A percentile compares a stretch with the other conserved stretches of the same genome.
Conservation (phyloP, 2,113 vertebrate species). For the Tauraco erythrolophus region DNA sequence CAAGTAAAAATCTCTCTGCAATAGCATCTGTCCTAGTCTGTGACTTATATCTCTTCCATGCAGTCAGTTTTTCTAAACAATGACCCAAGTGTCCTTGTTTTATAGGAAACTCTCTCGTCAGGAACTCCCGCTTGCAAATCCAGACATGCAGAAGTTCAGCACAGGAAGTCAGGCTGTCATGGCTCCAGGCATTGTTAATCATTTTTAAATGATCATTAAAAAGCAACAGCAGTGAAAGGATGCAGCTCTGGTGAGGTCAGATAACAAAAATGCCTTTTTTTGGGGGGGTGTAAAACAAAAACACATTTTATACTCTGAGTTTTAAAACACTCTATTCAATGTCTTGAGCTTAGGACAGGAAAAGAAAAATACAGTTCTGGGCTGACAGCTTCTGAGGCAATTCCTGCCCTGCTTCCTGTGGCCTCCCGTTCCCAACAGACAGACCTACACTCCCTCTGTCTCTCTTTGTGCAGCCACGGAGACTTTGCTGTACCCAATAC, state of each 20-base stretch:
- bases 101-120: slow-evolving; percentile 46
- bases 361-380: background rate
- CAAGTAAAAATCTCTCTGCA: background rate
- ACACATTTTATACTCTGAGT: slow-evolving; percentile 2
- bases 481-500: background rate
- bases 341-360: background rate
- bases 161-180: slow-evolving; percentile 71
- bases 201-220: slow-evolving; percentile 77
- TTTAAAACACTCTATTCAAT: background rate
- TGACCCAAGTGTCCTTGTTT: slow-evolving; percentile 65
- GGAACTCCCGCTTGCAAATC: slow-evolving; percentile 63
- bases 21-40: background rate
- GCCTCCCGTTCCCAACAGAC: background rate
- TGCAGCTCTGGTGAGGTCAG: slow-evolving; percentile 66
- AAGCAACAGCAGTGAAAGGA: slow-evolving; percentile 18
- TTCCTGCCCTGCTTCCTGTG: background rate
- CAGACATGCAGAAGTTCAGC: slow-evolving; percentile 65
- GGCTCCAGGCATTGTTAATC: slow-evolving; percentile 76
- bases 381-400: background rate
- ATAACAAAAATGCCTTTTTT: slow-evolving; percentile 58
- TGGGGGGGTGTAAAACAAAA: slow-evolving; percentile 1
- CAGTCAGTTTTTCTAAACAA: slow-evolving; percentile 62
- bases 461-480: background rate
- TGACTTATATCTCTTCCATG: slow-evolving; percentile 15
- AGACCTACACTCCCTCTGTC: background rate